Evolutionary conservation across 2,113 vertebrate species (phyloP).

Genomic region (Chaenocephalus aceratus): DNA sequence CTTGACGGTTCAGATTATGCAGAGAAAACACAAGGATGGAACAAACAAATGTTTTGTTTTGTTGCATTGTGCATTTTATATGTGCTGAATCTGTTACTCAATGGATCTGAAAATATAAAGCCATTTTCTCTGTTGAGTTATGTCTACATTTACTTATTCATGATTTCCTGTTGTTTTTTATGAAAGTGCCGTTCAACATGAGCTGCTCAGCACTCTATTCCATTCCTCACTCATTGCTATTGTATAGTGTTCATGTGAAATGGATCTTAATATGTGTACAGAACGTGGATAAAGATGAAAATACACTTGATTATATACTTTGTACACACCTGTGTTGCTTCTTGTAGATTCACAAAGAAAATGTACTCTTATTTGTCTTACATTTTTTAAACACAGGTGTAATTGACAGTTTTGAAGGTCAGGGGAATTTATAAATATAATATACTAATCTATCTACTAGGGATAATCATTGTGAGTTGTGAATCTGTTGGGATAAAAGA

Average conservation of each 20-base stretch:
- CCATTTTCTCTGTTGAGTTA: conserved; percentile 77
- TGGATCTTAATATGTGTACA: conserved; percentile 90
- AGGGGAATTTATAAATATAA: neutral
- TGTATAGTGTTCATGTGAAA: conserved; percentile 91
- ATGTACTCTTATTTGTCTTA: neutral
- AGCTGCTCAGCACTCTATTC: conserved; percentile 82
- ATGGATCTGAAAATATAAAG: conserved; percentile 78
- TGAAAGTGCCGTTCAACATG: conserved; percentile 86
- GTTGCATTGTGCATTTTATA: conserved; percentile 78
- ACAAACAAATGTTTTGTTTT: conserved; percentile 68
- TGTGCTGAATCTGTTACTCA: conserved; percentile 78
- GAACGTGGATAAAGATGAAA: conserved; percentile 89
- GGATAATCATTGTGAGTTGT: neutral
- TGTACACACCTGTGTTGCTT: conserved; percentile 81
- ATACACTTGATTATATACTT: conserved; percentile 93
- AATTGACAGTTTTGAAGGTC: neutral
- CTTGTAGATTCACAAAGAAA: conserved; percentile 28
- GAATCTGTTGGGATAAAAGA: conserved; percentile 28
- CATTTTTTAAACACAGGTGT: neutral
- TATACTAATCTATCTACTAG: neutral
- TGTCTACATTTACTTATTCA: conserved; percentile 75
- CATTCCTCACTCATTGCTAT: conserved; percentile 90
- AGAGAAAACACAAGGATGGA: conserved; percentile 70
- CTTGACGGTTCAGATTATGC: conserved; percentile 64
- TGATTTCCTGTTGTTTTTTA: conserved; percentile 79